These are phyloP conservation scores for Limenitis camilla DNA, from an alignment of 2,888 invertebrate genomes.

Conservation along the genomic window DNA sequence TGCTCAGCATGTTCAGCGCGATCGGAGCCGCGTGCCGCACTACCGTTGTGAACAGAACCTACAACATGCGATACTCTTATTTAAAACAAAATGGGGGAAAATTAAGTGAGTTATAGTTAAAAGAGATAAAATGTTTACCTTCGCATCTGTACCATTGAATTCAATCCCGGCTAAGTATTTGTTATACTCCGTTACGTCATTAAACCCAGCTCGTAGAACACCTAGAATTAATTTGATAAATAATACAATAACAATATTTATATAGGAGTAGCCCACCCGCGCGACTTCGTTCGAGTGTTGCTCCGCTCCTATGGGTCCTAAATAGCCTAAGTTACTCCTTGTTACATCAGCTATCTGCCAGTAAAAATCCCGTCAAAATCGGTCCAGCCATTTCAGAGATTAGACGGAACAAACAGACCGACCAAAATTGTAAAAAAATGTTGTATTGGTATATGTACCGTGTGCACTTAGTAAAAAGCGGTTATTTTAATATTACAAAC, in stretches of 20 bases:
- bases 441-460: too few species aligned
- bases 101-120: background rate
- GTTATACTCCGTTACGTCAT: slow-evolving; percentile 54
- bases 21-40: slow-evolving; percentile 71
- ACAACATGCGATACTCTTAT: background rate
- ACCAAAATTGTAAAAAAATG: too few species aligned
- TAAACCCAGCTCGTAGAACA: slow-evolving; percentile 41
- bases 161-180: slow-evolving; percentile 67
- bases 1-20: slow-evolving; percentile 64
- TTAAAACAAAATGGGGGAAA: background rate
- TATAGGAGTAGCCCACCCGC: too few species aligned
- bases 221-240: slow-evolving; percentile 42
- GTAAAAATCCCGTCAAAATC: too few species aligned
- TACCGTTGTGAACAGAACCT: slow-evolving; percentile 66
- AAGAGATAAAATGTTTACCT: slow-evolving; percentile 23
- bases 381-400: too few species aligned
- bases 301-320: too few species aligned
- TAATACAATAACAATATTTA: background rate
- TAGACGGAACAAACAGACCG: too few species aligned
- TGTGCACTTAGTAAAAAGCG: too few species aligned
- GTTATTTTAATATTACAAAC: too few species aligned
- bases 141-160: slow-evolving; percentile 46
- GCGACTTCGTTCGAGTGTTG: too few species aligned
- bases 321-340: too few species aligned
- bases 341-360: too few species aligned